phyloP scores from a whole-genome alignment of 2,113 vertebrate genomes.

The Oryzias curvinotus region DNA sequence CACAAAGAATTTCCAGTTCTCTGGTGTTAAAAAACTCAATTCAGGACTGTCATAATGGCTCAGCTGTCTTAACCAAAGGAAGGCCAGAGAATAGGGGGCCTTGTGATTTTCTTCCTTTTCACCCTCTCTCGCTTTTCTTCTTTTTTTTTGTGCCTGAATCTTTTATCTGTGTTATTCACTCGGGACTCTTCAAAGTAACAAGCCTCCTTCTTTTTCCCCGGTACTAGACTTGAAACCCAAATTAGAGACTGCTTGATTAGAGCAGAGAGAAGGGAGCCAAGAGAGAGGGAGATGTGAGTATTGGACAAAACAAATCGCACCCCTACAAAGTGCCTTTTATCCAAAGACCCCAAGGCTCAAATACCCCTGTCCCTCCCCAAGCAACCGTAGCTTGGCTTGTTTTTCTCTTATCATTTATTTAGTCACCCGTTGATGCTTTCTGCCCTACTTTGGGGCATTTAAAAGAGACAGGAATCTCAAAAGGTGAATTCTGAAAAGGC shows the following conservation, averaged over 20 bases:
- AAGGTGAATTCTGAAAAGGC: constrained; percentile 80
- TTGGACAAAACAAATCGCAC: constrained; percentile 84
- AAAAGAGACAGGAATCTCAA: constrained; percentile 83
- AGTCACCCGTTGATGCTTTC: constrained; percentile 86
- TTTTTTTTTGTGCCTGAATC: constrained; percentile 88
- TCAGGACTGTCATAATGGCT: constrained; percentile 95
- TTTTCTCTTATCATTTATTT: constrained; percentile 81
- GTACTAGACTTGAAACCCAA: constrained; percentile 92
- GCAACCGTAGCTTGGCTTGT: constrained; percentile 76
- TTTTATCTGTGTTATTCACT: constrained; percentile 98
- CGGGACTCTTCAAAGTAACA: constrained; percentile 93
- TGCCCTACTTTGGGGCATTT: constrained; percentile 89
- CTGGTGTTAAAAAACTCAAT: constrained; percentile 85
- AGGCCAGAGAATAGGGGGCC: constrained; percentile 93
- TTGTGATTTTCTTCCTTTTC: constrained; percentile 85
- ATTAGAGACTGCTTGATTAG: constrained; percentile 89
- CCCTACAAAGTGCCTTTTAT: constrained; percentile 97
- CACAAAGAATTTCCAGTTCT: constrained; percentile 95
- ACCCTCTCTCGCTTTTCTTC: constrained; percentile 66
- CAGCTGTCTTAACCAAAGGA: constrained; percentile 96
- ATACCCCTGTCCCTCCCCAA: constrained; percentile 71
- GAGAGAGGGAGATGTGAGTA: constrained; percentile 76
- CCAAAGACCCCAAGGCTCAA: constrained; percentile 81
- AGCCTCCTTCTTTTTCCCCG: constrained; percentile 88
- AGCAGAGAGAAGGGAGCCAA: constrained; percentile 72